A percentile compares a stretch with the other conserved stretches of the same genome.
Conservation (phyloP, 2,888 invertebrate genomes). For the Meandrusa payeni region DNA sequence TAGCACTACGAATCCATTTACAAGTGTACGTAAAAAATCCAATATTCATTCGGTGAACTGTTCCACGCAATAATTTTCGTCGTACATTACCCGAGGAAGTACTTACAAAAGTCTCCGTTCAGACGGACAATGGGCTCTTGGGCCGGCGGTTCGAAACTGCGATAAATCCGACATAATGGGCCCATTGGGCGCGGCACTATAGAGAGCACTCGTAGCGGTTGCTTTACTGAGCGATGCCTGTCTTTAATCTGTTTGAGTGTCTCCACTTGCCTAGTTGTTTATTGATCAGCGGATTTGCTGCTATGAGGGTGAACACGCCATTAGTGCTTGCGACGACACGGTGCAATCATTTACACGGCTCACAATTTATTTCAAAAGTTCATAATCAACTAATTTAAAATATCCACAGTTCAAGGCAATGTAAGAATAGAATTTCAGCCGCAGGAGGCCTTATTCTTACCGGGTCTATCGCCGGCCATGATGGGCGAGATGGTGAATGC, state of each 20-base stretch:
- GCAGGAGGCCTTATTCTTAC: too few relatives aligned
- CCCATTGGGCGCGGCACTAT: constrained; percentile 31
- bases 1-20: not conserved
- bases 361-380: too few relatives aligned
- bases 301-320: not conserved
- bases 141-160: constrained; percentile 30
- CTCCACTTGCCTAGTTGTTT: constrained; percentile 21
- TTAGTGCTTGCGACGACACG: too few relatives aligned
- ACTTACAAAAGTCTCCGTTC: constrained; percentile 38
- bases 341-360: too few relatives aligned
- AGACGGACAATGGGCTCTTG: constrained; percentile 37
- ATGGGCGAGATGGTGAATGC: too few relatives aligned
- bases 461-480: too few relatives aligned
- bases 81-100: constrained; percentile 34
- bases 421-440: too few relatives aligned
- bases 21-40: constrained; percentile 5
- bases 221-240: constrained; percentile 30
- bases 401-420: too few relatives aligned
- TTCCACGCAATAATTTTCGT: constrained; percentile 32
- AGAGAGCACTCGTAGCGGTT: constrained; percentile 25
- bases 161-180: constrained; percentile 38
- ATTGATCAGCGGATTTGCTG: constrained; percentile 9
- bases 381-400: too few relatives aligned
- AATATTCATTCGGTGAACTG: constrained; percentile 9
- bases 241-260: constrained; percentile 34